Evolutionary conservation across 2,888 invertebrate genomes (phyloP).

Genomic region (Uropetala carovei): DNA sequence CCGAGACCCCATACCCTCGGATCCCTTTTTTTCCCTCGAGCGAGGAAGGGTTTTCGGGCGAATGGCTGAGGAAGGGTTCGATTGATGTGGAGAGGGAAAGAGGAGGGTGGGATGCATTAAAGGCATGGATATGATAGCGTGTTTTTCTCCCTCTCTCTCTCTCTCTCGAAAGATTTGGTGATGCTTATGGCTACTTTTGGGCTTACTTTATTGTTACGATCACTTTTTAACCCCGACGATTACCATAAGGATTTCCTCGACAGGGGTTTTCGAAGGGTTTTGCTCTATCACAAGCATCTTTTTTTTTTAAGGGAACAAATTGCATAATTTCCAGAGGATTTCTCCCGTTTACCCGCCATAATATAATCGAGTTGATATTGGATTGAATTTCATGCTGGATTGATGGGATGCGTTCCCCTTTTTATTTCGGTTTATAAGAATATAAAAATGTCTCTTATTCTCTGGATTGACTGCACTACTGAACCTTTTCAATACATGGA

Average conservation of each 20-base stretch:
- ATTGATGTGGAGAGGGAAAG: neutral
- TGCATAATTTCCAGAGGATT: neutral
- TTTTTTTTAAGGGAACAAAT: neutral
- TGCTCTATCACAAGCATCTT: neutral
- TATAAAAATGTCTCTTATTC: too few species aligned
- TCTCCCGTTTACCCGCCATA: neutral
- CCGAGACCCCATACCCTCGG: neutral
- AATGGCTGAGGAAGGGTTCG: slow-evolving; percentile 7
- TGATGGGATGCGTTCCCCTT: too few species aligned
- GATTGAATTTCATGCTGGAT: too few species aligned
- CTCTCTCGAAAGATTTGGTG: neutral
- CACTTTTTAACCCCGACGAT: neutral
- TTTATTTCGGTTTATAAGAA: too few species aligned
- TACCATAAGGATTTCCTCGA: slow-evolving; percentile 3
- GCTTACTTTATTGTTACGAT: neutral
- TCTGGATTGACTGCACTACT: too few species aligned
- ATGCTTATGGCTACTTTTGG: neutral
- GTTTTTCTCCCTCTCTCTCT: neutral
- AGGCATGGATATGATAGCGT: neutral
- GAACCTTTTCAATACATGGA: too few species aligned
- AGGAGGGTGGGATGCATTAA: neutral
- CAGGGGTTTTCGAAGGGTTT: neutral
- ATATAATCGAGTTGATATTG: neutral
- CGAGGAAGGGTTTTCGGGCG: neutral
- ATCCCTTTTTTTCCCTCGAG: neutral